phyloP scores from a whole-genome alignment of 92 coral and sea anemone genomes.

The Metridium senile region DNA sequence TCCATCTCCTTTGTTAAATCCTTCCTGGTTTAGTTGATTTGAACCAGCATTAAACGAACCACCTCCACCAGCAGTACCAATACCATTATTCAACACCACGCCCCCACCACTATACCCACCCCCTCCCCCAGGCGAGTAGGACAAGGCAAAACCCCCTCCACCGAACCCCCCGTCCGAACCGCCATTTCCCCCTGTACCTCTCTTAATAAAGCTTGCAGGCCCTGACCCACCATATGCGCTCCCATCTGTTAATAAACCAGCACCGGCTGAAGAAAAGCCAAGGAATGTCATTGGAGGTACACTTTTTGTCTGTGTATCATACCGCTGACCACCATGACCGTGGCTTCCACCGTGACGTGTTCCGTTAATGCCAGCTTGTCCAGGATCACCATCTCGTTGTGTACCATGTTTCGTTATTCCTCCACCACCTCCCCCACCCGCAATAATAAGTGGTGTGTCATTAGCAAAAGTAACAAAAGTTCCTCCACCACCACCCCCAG shows the following conservation, averaged over 20 bases:
- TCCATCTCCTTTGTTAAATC: constrained; percentile 54
- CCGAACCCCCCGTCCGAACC: constrained; percentile 57
- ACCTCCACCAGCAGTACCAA: constrained; percentile 70
- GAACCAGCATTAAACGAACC: constrained; percentile 66
- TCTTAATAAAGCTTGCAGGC: constrained; percentile 27
- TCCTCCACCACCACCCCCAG: constrained; percentile 99
- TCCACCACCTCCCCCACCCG: constrained; percentile 98
- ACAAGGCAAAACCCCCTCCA: constrained; percentile 66
- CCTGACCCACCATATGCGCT: background rate
- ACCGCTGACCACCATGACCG: constrained; percentile 70
- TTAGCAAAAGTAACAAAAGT: constrained; percentile 65
- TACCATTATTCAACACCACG: constrained; percentile 30
- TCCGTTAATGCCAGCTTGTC: constrained; percentile 72
- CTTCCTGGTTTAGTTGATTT: constrained; percentile 21
- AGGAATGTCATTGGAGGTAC: background rate
- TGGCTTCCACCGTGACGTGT: constrained; percentile 70
- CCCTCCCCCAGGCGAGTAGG: constrained; percentile 72
- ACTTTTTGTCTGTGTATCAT: constrained; percentile 9
- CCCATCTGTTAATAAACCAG: constrained; percentile 1
- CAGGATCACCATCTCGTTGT: constrained; percentile 79
- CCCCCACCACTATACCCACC: constrained; percentile 95
- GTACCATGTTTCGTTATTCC: constrained; percentile 22
- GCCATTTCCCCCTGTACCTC: constrained; percentile 67
- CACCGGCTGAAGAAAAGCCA: background rate
- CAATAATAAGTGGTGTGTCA: constrained; percentile 66